Percentiles rank a stretch among this genome's conserved stretches.
phyloP scores from a whole-genome alignment of 2,113 vertebrate genomes.

The Trichomycterus rosablanca region DNA sequence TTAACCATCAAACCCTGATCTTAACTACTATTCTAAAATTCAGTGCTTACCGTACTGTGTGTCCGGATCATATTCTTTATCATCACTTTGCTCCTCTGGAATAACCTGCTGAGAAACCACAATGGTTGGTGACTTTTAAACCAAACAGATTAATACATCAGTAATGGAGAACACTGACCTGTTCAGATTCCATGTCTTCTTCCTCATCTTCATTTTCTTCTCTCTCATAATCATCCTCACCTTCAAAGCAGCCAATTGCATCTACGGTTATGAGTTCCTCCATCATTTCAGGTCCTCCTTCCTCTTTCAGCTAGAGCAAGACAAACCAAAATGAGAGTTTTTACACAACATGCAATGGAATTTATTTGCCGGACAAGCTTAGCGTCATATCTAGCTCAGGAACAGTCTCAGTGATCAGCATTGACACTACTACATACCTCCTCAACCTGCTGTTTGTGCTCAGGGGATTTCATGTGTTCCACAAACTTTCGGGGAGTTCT shows the following conservation, averaged over 20 bases:
- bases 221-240: constrained; percentile 73
- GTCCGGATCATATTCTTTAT: constrained; percentile 56
- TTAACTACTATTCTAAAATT: not conserved
- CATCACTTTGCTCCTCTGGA: constrained; percentile 19
- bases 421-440: constrained; percentile 37
- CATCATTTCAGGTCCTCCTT: constrained; percentile 72
- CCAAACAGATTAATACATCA: not conserved
- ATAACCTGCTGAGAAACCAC: constrained; percentile 21
- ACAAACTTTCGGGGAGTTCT: constrained; percentile 94
- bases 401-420: too few relatives aligned
- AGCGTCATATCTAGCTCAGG: too few relatives aligned
- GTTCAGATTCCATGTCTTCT: constrained; percentile 10
- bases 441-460: constrained; percentile 85
- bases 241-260: constrained; percentile 90
- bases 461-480: constrained; percentile 92
- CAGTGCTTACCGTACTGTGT: constrained; percentile 72
- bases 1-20: not conserved
- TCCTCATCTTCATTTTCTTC: constrained; percentile 60
- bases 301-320: constrained; percentile 48
- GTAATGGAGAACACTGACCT: not conserved
- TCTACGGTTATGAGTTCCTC: constrained; percentile 95
- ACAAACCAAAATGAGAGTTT: not conserved
- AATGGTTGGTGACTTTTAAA: too few relatives aligned
- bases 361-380: too few relatives aligned
- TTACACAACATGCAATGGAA: too few relatives aligned